Percentiles rank a stretch among this genome's conserved stretches.
These are phyloP conservation scores for Thecophora atra DNA, from an alignment of 2,888 invertebrate species.

Conservation along the genomic window DNA sequence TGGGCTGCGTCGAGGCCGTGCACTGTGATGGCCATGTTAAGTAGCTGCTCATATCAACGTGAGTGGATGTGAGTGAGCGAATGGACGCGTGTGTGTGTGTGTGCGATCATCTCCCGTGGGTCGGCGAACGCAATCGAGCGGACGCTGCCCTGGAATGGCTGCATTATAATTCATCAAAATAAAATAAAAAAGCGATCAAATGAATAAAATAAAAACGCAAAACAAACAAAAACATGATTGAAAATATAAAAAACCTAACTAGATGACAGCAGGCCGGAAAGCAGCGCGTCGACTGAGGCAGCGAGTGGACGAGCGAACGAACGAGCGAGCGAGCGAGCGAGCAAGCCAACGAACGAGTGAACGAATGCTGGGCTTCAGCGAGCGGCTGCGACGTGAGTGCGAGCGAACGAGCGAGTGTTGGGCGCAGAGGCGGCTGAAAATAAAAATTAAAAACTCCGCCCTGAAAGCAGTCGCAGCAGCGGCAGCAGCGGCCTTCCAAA, in stretches of 20 bases:
- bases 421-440: constrained; percentile 51
- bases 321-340: constrained; percentile 31
- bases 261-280: constrained; percentile 17
- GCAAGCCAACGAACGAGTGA: not conserved
- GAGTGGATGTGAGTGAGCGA: no score
- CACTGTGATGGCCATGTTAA: constrained; percentile 23
- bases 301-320: constrained; percentile 19
- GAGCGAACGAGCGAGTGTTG: constrained; percentile 44
- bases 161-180: constrained; percentile 42
- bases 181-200: constrained; percentile 40
- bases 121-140: constrained; percentile 26
- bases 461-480: no score
- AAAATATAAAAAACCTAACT: constrained; percentile 45
- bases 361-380: constrained; percentile 5
- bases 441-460: constrained; percentile 66
- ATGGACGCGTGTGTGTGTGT: constrained; percentile 16
- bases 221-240: constrained; percentile 39
- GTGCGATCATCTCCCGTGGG: constrained; percentile 31
- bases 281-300: constrained; percentile 18
- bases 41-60: constrained; percentile 30
- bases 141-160: constrained; percentile 38
- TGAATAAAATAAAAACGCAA: constrained; percentile 39
- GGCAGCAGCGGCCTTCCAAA: constrained; percentile 38
- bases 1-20: constrained; percentile 5
- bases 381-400: constrained; percentile 36